Conservation (phyloP, 2,888 invertebrate species). For the Arge pagana region DNA sequence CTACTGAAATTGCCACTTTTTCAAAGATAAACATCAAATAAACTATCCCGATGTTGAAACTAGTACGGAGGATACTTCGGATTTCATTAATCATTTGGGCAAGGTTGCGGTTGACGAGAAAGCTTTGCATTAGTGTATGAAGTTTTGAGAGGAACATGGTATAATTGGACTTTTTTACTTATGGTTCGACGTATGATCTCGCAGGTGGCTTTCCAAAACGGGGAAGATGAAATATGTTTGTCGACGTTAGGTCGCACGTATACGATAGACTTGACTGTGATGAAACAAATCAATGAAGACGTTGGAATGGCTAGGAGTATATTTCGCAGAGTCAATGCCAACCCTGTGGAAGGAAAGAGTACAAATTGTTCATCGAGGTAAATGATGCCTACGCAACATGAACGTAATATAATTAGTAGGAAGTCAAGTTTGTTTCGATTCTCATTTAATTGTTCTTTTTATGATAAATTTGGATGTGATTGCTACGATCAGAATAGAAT, state of each 20-base stretch:
- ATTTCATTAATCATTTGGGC: slow-evolving; percentile 80
- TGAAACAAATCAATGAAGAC: slow-evolving; percentile 99
- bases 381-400: slow-evolving; percentile 4
- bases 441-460: slow-evolving; percentile 19
- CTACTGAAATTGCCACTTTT: too few species aligned
- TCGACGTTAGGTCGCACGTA: slow-evolving; percentile 92
- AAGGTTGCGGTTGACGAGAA: slow-evolving; percentile 66
- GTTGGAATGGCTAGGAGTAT: slow-evolving; percentile 93
- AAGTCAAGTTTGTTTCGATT: neutral
- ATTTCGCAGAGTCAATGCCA: slow-evolving; percentile 76
- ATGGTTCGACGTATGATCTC: slow-evolving; percentile 20
- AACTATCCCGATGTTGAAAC: too few species aligned
- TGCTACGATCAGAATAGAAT: too few species aligned
- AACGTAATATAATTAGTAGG: slow-evolving; percentile 2
- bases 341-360: slow-evolving; percentile 60
- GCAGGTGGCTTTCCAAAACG: slow-evolving; percentile 84
- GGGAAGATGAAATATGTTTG: slow-evolving; percentile 94
- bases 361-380: slow-evolving; percentile 53
- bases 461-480: too few species aligned
- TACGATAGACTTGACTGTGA: slow-evolving; percentile 93
- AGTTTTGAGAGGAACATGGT: slow-evolving; percentile 74
- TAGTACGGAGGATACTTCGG: slow-evolving; percentile 87
- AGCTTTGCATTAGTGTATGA: slow-evolving; percentile 92
- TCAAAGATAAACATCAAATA: too few species aligned
- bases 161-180: neutral